A percentile compares a stretch with the other conserved stretches of the same genome.
These are phyloP conservation scores for Drosophila imparisetae DNA, from an alignment of 2,888 invertebrate species.

Conservation along the genomic window DNA sequence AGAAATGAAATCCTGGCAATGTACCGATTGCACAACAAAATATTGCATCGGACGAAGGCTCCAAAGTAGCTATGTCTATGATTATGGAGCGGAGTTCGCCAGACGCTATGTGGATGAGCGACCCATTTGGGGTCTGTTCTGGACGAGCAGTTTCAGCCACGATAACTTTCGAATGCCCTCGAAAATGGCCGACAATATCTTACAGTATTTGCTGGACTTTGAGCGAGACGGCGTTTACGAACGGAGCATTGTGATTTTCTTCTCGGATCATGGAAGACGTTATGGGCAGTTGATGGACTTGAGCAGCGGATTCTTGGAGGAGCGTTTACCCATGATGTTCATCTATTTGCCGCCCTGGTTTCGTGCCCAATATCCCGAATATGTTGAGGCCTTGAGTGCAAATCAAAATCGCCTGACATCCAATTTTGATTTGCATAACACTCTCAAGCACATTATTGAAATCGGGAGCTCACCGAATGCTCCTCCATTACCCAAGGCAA, in stretches of 20 bases:
- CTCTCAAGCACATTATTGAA: constrained; percentile 87
- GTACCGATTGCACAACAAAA: constrained; percentile 57
- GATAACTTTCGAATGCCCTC: constrained; percentile 87
- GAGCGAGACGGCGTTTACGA: constrained; percentile 86
- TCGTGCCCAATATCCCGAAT: constrained; percentile 85
- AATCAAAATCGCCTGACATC: constrained; percentile 89
- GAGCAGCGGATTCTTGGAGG: constrained; percentile 90
- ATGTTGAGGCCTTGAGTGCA: constrained; percentile 85
- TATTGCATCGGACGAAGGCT: constrained; percentile 87
- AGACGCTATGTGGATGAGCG: constrained; percentile 86
- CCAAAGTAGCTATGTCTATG: constrained; percentile 88
- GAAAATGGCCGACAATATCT: constrained; percentile 87
- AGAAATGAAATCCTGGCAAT: constrained; percentile 62
- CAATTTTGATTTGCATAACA: constrained; percentile 90
- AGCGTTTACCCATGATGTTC: constrained; percentile 89
- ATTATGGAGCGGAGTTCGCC: constrained; percentile 88
- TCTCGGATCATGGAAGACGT: constrained; percentile 91
- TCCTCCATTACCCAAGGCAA: constrained; percentile 70
- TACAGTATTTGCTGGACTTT: constrained; percentile 86
- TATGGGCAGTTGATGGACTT: constrained; percentile 88
- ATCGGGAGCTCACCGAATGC: constrained; percentile 75
- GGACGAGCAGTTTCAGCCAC: constrained; percentile 91
- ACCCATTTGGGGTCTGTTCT: constrained; percentile 90
- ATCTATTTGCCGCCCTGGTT: constrained; percentile 88
- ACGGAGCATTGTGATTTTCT: constrained; percentile 88